Evolutionary conservation across 2,888 invertebrate species (phyloP).

Genomic region (Agrotis segetum): DNA sequence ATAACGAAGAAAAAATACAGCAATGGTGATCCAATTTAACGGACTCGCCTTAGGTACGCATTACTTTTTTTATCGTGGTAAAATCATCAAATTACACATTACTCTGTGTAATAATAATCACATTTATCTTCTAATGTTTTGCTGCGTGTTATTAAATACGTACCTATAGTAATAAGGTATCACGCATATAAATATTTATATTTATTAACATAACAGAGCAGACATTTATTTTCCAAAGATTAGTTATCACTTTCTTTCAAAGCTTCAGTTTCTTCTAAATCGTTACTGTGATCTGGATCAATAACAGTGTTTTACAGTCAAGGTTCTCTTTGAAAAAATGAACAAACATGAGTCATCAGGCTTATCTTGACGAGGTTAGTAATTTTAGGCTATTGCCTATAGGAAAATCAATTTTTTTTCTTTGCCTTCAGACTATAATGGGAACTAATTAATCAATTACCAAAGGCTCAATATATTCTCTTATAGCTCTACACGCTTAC

Average conservation of each 20-base stretch:
- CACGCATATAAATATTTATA: too few relatives aligned
- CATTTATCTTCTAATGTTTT: background rate
- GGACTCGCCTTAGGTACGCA: too few relatives aligned
- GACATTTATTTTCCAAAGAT: background rate
- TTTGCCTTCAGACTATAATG: background rate
- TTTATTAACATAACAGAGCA: background rate
- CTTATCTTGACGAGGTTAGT: background rate
- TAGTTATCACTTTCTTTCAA: too few relatives aligned
- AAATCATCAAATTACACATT: too few relatives aligned
- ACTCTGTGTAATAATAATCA: background rate
- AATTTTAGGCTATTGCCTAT: background rate
- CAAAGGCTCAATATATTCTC: conserved; percentile 3
- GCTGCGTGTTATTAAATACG: background rate
- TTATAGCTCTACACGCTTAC: conserved; percentile 20
- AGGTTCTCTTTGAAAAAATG: background rate
- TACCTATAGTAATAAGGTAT: background rate
- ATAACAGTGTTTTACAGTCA: background rate
- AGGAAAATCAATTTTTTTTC: background rate
- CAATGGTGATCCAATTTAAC: too few relatives aligned
- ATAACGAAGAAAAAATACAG: too few relatives aligned
- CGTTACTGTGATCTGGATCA: background rate
- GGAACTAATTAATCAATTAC: conserved; percentile 11
- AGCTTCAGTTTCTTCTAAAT: too few relatives aligned
- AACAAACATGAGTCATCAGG: background rate
- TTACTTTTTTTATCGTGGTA: too few relatives aligned